These are phyloP conservation scores for Ia io DNA, from an alignment of 2,113 vertebrate species.

Conservation along the genomic window DNA sequence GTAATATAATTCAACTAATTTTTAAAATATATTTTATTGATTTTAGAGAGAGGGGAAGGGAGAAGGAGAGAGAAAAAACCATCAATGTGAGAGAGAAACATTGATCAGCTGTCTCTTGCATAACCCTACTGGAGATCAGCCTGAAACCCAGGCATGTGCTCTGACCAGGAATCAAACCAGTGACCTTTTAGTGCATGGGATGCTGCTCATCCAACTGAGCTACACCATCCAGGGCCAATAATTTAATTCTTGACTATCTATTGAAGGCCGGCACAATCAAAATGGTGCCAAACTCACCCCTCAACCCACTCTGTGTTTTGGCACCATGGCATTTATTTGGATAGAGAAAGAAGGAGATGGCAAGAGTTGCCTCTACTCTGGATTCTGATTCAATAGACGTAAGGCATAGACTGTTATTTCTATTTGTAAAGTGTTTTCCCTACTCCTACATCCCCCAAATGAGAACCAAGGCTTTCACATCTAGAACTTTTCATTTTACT, in stretches of 20 bases:
- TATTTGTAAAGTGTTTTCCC: slow-evolving; percentile 23
- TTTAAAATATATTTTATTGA: neutral
- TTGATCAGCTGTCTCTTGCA: neutral
- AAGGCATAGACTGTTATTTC: neutral
- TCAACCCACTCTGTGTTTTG: neutral
- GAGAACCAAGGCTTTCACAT: neutral
- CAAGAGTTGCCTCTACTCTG: neutral
- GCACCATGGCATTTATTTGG: neutral
- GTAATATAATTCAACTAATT: neutral
- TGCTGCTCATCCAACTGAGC: neutral
- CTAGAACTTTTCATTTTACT: neutral
- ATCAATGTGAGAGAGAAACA: neutral
- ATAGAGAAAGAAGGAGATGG: neutral
- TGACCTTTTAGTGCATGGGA: neutral
- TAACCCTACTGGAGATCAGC: neutral
- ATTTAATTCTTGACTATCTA: neutral
- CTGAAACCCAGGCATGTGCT: neutral
- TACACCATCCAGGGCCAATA: neutral
- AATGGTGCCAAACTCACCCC: neutral
- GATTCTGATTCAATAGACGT: neutral
- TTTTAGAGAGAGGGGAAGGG: neutral
- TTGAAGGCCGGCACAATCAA: slow-evolving; percentile 14
- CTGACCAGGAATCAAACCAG: neutral
- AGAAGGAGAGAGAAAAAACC: too few relatives aligned
- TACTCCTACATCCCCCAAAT: neutral